A percentile compares a stretch with the other conserved stretches of the same genome.
Conservation (phyloP, 2,113 vertebrate genomes). For the Xenotilapia caudafasciata region DNA sequence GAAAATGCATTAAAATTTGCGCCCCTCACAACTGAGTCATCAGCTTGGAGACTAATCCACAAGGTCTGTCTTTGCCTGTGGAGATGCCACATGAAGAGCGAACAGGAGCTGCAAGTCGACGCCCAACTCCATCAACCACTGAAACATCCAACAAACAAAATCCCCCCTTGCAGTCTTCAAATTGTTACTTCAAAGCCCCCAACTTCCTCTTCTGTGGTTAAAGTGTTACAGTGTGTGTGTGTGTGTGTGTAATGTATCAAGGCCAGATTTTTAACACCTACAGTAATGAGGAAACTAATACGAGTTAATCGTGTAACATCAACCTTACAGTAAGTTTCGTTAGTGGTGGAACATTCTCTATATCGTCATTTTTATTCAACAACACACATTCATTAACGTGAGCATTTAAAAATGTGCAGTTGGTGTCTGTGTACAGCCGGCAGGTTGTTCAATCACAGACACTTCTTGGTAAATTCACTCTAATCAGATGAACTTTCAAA, state of each 20-base stretch:
- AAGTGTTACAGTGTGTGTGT: background rate
- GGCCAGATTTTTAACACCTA: background rate
- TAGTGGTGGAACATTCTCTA: background rate
- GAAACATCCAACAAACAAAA: background rate
- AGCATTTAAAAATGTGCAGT: background rate
- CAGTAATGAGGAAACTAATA: background rate
- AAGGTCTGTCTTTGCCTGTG: background rate
- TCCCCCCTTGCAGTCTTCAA: background rate
- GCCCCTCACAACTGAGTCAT: background rate
- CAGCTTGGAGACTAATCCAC: background rate
- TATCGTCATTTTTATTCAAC: background rate
- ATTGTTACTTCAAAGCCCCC: conserved; percentile 27
- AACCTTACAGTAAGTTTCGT: background rate
- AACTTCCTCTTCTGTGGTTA: conserved; percentile 34
- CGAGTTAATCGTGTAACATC: background rate
- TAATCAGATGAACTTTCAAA: background rate
- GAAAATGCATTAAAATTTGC: background rate
- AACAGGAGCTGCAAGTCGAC: background rate
- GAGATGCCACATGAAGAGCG: background rate
- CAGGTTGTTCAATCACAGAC: background rate
- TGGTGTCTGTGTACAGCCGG: background rate
- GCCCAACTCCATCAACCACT: background rate
- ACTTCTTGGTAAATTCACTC: background rate
- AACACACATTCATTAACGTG: background rate
- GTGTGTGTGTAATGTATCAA: background rate